These are phyloP conservation scores for Amphipoea lucens DNA, from an alignment of 2,888 invertebrate genomes.

Conservation along the genomic window DNA sequence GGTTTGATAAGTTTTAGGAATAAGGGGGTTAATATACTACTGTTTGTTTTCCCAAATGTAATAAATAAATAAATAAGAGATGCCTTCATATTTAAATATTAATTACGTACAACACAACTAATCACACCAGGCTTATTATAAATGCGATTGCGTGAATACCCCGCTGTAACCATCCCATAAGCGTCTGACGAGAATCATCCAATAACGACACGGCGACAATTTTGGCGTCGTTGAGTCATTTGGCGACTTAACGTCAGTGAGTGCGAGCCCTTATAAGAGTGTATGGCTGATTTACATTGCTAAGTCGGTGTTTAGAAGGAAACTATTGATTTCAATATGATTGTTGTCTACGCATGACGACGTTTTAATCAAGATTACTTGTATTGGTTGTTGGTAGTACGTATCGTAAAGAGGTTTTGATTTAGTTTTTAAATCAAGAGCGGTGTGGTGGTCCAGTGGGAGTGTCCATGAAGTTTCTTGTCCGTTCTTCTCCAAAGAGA, in stretches of 20 bases:
- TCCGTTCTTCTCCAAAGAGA: no score
- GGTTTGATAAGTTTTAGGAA: no score
- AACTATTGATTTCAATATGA: slow-evolving; percentile 39
- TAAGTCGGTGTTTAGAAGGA: slow-evolving; percentile 33
- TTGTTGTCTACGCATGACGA: slow-evolving; percentile 41
- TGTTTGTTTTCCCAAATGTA: no score
- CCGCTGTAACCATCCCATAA: slow-evolving; percentile 18
- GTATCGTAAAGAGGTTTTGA: neutral
- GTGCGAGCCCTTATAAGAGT: slow-evolving; percentile 28
- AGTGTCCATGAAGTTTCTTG: no score
- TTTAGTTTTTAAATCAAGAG: no score
- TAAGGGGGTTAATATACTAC: no score
- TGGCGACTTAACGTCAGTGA: slow-evolving; percentile 26
- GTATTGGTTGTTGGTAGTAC: neutral
- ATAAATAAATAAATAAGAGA: no score
- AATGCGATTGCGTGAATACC: slow-evolving; percentile 8
- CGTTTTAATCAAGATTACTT: neutral
- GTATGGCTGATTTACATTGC: slow-evolving; percentile 43
- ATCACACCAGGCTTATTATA: neutral
- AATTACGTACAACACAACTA: neutral
- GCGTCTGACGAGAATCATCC: slow-evolving; percentile 17
- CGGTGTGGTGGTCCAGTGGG: no score
- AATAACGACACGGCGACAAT: slow-evolving; percentile 21
- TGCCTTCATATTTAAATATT: neutral
- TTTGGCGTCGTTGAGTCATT: slow-evolving; percentile 41